Percentiles rank a stretch among this genome's conserved stretches.
Conservation (phyloP, 2,888 invertebrate genomes). For the Pristionchus mayeri region DNA sequence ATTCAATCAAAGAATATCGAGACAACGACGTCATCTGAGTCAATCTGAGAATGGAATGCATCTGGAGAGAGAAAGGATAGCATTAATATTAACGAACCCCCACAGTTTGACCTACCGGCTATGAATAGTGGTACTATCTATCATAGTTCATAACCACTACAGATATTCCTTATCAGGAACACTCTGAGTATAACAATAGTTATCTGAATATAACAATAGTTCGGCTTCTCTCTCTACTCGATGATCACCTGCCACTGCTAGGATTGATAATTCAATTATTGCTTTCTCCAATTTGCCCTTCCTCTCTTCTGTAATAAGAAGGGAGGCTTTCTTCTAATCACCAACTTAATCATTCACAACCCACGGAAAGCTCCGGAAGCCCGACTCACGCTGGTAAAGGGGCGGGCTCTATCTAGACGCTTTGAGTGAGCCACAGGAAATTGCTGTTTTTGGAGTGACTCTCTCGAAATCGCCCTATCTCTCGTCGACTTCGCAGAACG, state of each 20-base stretch:
- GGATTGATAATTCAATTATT: neutral
- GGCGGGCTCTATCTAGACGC: no score
- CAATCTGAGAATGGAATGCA: neutral
- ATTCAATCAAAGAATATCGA: neutral
- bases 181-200: no score
- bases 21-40: neutral
- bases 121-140: no score
- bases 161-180: no score
- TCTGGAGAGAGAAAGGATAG: neutral
- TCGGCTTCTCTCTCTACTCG: neutral
- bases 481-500: neutral
- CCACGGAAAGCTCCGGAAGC: no score
- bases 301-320: no score
- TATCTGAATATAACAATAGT: neutral
- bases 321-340: no score
- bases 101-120: no score
- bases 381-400: no score
- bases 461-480: neutral
- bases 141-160: no score
- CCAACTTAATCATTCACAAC: no score
- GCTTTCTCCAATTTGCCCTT: neutral
- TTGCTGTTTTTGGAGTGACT: neutral
- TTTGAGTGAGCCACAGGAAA: slow-evolving; percentile 23
- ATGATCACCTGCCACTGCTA: neutral
- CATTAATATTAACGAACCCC: no score